Conservation (phyloP, 2,888 invertebrate species). For the Mystacides longicornis region DNA sequence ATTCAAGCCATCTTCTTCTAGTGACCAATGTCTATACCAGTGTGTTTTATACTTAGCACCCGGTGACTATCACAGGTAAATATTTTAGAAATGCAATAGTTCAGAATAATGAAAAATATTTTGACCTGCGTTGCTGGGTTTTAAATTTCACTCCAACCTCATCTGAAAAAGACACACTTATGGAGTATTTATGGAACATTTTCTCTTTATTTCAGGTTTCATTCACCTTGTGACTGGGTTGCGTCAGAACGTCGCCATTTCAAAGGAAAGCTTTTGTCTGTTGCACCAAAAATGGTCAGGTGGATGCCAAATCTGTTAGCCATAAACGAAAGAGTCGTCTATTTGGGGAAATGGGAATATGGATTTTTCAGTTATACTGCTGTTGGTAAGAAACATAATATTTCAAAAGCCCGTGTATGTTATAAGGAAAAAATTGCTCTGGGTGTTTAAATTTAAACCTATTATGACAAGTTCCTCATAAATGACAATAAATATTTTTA, state of each 20-base stretch:
- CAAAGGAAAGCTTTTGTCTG: constrained; percentile 60
- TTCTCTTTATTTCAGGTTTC: constrained; percentile 48
- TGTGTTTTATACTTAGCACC: constrained; percentile 66
- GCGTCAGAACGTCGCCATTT: constrained; percentile 59
- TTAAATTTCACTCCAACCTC: too few relatives aligned
- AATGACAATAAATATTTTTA: too few relatives aligned
- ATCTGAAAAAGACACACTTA: too few relatives aligned
- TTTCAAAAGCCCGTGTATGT: too few relatives aligned
- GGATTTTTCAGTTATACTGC: constrained; percentile 69
- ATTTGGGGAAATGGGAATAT: constrained; percentile 57
- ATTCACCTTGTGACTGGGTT: constrained; percentile 62
- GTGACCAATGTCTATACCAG: constrained; percentile 50
- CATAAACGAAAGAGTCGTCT: constrained; percentile 62
- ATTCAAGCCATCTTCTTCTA: constrained; percentile 32
- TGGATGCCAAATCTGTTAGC: constrained; percentile 61
- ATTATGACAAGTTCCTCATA: too few relatives aligned
- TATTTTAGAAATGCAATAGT: too few relatives aligned
- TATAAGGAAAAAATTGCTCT: too few relatives aligned
- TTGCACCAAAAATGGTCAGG: constrained; percentile 55
- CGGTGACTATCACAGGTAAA: constrained; percentile 61
- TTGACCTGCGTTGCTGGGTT: too few relatives aligned
- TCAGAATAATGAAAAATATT: too few relatives aligned
- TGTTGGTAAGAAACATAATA: constrained; percentile 47
- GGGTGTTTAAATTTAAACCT: too few relatives aligned
- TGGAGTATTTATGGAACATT: too few relatives aligned